A percentile compares a stretch with the other conserved stretches of the same genome.
phyloP scores from a whole-genome alignment of 2,888 invertebrate genomes.

The Nematopogon swammerdamellus region DNA sequence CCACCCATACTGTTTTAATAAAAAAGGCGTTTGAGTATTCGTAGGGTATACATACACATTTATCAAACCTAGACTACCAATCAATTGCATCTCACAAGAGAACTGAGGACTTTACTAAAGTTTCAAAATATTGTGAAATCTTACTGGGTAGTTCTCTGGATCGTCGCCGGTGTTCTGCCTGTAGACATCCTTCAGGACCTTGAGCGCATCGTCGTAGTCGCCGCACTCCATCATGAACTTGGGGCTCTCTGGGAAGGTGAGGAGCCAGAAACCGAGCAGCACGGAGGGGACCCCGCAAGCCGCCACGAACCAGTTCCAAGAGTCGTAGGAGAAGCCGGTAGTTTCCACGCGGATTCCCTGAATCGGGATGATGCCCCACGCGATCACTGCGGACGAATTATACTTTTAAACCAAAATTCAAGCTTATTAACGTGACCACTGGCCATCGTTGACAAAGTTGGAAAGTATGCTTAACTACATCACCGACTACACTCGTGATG shows the following conservation, averaged over 20 bases:
- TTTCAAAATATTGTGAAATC: too few species aligned
- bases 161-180: constrained; percentile 68
- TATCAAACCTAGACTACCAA: too few species aligned
- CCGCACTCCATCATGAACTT: constrained; percentile 80
- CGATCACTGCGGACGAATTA: constrained; percentile 65
- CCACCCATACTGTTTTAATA: constrained; percentile 1
- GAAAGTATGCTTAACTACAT: too few species aligned
- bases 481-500: too few species aligned
- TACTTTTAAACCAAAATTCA: constrained; percentile 2
- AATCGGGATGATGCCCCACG: constrained; percentile 75
- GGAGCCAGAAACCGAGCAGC: constrained; percentile 65
- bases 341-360: constrained; percentile 57
- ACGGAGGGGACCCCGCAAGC: constrained; percentile 71
- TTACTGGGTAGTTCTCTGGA: constrained; percentile 69
- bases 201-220: constrained; percentile 71
- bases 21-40: too few species aligned
- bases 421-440: too few species aligned
- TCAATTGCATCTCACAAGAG: too few species aligned
- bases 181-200: constrained; percentile 66
- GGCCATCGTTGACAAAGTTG: too few species aligned
- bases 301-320: constrained; percentile 79
- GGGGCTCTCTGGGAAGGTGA: constrained; percentile 77
- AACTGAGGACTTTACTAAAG: too few species aligned
- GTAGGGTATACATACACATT: too few species aligned
- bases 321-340: constrained; percentile 64